These are phyloP conservation scores for Gopherus evgoodei DNA, from an alignment of 2,113 vertebrate genomes.

Conservation along the genomic window DNA sequence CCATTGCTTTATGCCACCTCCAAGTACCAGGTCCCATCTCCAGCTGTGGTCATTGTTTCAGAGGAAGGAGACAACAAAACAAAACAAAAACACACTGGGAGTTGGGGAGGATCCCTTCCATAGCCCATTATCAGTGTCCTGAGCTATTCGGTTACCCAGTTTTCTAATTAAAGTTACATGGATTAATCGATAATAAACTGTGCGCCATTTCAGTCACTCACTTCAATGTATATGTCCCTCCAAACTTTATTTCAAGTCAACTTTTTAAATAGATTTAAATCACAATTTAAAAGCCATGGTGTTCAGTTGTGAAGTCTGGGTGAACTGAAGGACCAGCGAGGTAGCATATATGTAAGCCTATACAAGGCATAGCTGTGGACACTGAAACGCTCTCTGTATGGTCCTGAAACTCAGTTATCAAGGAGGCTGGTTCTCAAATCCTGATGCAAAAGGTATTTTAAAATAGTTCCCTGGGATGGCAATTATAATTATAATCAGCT, in stretches of 20 bases:
- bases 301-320: not conserved
- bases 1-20: too few relatives aligned
- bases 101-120: too few relatives aligned
- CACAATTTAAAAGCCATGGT: not conserved
- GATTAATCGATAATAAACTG: rapidly evolving
- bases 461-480: not conserved
- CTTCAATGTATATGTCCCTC: not conserved
- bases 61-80: too few relatives aligned
- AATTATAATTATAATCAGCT: conserved; percentile 8
- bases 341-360: not conserved
- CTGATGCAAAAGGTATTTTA: not conserved
- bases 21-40: too few relatives aligned
- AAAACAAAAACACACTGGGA: too few relatives aligned
- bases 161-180: rapidly evolving
- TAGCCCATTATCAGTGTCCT: too few relatives aligned
- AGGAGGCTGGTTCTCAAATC: not conserved
- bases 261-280: not conserved
- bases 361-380: not conserved
- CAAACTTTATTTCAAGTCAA: not conserved
- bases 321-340: not conserved
- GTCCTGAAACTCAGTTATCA: not conserved
- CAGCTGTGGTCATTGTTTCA: too few relatives aligned
- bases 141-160: too few relatives aligned
- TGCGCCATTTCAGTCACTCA: not conserved
- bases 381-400: not conserved